Evolutionary conservation across 2,113 vertebrate species (phyloP).

Genomic region (Atherinomorus stipes): DNA sequence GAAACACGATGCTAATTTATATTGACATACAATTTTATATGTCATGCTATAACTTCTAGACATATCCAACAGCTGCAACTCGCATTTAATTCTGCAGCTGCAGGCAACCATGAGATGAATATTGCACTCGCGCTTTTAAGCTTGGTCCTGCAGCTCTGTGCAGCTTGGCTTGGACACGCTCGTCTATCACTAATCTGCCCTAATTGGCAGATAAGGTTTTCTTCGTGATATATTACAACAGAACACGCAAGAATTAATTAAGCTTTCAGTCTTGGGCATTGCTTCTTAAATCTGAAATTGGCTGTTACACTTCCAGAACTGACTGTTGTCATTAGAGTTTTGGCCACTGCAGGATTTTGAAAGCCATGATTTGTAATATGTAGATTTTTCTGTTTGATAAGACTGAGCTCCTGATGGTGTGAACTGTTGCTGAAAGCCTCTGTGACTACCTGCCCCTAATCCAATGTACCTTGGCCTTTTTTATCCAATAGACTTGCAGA

Average conservation of each 20-base stretch:
- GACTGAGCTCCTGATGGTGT: slow-evolving; percentile 84
- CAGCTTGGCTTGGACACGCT: slow-evolving; percentile 54
- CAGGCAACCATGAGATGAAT: slow-evolving; percentile 41
- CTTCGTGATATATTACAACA: slow-evolving; percentile 36
- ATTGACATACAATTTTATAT: slow-evolving; percentile 11
- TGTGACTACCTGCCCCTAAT: slow-evolving; percentile 36
- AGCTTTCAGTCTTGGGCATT: slow-evolving; percentile 52
- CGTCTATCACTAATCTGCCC: slow-evolving; percentile 67
- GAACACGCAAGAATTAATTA: slow-evolving; percentile 50
- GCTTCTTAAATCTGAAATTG: slow-evolving; percentile 37
- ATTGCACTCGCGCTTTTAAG: slow-evolving; percentile 46
- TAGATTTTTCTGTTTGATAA: slow-evolving; percentile 83
- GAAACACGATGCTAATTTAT: slow-evolving; percentile 24
- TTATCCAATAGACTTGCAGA: slow-evolving; percentile 73
- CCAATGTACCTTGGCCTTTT: slow-evolving; percentile 33
- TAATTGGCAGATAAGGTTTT: slow-evolving; percentile 67
- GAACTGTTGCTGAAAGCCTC: slow-evolving; percentile 73
- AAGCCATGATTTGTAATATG: background rate
- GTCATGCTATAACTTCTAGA: slow-evolving; percentile 3
- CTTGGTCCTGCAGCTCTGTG: slow-evolving; percentile 47
- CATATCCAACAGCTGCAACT: slow-evolving; percentile 25
- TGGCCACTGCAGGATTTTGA: slow-evolving; percentile 12
- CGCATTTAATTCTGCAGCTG: slow-evolving; percentile 45
- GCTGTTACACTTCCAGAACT: slow-evolving; percentile 32
- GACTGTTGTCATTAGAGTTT: slow-evolving; percentile 40